Evolutionary conservation across 2,113 vertebrate species (phyloP).

Genomic region (Chaetops frenatus): DNA sequence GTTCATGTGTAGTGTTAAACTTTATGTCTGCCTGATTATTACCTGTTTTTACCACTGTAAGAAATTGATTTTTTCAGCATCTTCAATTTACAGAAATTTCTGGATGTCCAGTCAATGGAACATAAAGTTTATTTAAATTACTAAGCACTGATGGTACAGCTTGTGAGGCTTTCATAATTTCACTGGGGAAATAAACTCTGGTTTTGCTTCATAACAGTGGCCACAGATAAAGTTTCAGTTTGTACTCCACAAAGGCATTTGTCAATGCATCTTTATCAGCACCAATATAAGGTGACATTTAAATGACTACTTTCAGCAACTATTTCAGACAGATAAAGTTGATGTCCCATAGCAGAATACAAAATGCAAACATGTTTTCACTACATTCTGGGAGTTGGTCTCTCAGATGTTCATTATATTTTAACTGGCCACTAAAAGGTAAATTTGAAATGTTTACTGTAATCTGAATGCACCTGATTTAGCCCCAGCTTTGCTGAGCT

Average conservation of each 20-base stretch:
- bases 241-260: not conserved
- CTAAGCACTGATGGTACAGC: not conserved
- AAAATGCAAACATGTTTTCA: not conserved
- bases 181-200: not conserved
- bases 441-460: not conserved
- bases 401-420: not conserved
- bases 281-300: not conserved
- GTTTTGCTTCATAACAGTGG: not conserved
- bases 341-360: not conserved
- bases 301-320: not conserved
- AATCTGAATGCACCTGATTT: not conserved
- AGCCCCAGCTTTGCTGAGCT: not conserved
- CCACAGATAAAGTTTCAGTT: not conserved
- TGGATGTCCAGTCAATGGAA: not conserved
- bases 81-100: not conserved
- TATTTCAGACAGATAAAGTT: not conserved
- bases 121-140: not conserved
- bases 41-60: not conserved
- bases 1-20: not conserved
- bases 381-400: not conserved
- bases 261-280: not conserved
- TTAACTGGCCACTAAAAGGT: not conserved
- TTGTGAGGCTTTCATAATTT: not conserved
- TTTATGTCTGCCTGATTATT: not conserved
- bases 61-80: not conserved